Percentiles rank a stretch among this genome's conserved stretches.
Conservation (phyloP, 2,888 invertebrate genomes). For the Pseudococcus jackbeardsleyi region DNA sequence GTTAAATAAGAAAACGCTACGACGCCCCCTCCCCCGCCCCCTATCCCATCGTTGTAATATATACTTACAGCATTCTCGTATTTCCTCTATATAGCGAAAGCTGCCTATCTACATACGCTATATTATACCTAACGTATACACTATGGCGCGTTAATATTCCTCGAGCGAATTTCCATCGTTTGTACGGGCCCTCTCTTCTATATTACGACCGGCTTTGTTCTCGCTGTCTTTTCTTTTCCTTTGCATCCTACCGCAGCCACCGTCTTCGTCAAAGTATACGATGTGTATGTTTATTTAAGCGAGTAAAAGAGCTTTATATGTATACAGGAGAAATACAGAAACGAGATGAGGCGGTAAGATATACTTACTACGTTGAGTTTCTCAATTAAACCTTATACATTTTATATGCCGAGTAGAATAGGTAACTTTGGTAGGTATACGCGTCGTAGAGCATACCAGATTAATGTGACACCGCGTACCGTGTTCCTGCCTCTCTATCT, state of each 20-base stretch:
- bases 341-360: background rate
- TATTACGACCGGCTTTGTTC: background rate
- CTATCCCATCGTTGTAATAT: background rate
- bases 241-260: background rate
- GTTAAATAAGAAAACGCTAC: constrained; percentile 2
- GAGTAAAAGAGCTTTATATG: background rate
- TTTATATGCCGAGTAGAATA: too few relatives aligned
- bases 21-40: background rate
- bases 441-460: too few relatives aligned
- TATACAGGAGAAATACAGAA: background rate
- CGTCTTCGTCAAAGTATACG: background rate
- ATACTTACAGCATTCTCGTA: background rate
- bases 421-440: too few relatives aligned
- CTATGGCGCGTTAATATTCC: background rate
- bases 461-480: too few relatives aligned
- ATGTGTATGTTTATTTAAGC: background rate
- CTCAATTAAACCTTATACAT: too few relatives aligned
- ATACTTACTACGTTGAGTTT: background rate
- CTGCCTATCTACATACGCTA: background rate
- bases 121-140: background rate
- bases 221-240: background rate
- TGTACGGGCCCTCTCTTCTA: background rate
- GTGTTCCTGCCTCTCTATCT: too few relatives aligned
- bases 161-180: background rate
- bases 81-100: background rate